phyloP scores from a whole-genome alignment of 2,888 invertebrate genomes.

The Cosmia pyralina region DNA sequence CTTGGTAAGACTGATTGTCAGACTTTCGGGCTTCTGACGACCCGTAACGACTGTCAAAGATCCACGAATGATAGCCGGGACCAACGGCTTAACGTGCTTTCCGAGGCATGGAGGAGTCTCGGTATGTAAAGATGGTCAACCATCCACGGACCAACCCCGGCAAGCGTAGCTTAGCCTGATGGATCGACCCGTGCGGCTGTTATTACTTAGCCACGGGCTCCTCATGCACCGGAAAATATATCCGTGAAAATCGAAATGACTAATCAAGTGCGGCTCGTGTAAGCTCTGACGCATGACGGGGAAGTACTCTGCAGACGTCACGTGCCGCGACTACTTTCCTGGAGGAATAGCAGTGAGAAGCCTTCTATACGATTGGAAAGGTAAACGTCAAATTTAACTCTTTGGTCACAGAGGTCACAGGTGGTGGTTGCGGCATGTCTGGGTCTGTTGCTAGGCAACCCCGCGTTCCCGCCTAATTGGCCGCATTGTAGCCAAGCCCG shows the following conservation, averaged over 20 bases:
- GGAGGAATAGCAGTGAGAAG: background rate
- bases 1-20: too few species aligned
- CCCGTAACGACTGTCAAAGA: too few species aligned
- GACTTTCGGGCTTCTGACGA: too few species aligned
- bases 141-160: too few species aligned
- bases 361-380: slow-evolving; percentile 6
- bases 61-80: too few species aligned
- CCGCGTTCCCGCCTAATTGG: slow-evolving; percentile 46
- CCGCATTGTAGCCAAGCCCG: slow-evolving; percentile 38
- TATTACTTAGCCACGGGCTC: too few species aligned
- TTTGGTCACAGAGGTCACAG: slow-evolving; percentile 49
- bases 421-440: slow-evolving; percentile 19
- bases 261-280: background rate
- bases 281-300: background rate
- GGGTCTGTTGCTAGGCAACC: slow-evolving; percentile 37
- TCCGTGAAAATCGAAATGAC: background rate
- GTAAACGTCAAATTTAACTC: slow-evolving; percentile 24
- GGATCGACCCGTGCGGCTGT: too few species aligned
- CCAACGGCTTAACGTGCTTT: too few species aligned
- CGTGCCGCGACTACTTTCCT: background rate
- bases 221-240: slow-evolving; percentile 12
- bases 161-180: too few species aligned
- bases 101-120: too few species aligned
- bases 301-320: background rate
- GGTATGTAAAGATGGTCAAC: too few species aligned